These are phyloP conservation scores for Neoitamus cyanurus DNA, from an alignment of 2,888 invertebrate genomes.

Conservation along the genomic window DNA sequence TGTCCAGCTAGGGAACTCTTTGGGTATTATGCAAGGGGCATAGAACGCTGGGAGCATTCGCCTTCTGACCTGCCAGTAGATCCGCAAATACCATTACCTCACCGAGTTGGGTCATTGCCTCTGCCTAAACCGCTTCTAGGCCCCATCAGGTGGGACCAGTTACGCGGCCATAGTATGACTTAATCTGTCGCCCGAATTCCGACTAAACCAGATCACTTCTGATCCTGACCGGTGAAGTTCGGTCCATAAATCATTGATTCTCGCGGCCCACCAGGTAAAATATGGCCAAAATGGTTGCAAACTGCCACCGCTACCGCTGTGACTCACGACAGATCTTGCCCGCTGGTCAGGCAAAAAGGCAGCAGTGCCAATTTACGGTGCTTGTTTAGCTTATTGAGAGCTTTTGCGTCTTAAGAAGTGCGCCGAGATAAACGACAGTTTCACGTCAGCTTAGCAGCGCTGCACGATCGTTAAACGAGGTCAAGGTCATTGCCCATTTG, in stretches of 20 bases:
- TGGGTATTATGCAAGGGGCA: background rate
- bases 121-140: background rate
- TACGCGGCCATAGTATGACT: background rate
- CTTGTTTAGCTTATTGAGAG: constrained; percentile 14
- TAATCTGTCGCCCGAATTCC: background rate
- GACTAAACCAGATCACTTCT: background rate
- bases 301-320: background rate
- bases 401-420: constrained; percentile 39
- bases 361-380: constrained; percentile 1
- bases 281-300: background rate
- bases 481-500: constrained; percentile 54
- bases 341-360: background rate
- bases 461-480: constrained; percentile 50
- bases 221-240: background rate
- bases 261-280: background rate
- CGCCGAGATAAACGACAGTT: background rate
- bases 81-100: background rate
- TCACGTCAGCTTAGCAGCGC: background rate
- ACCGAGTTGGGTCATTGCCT: background rate
- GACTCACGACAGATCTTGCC: background rate
- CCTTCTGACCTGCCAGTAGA: background rate
- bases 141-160: background rate
- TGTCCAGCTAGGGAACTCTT: background rate
- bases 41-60: background rate
- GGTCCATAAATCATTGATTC: background rate